Conservation (phyloP, 23 tunicate species). For the Halocynthia aurantium region DNA sequence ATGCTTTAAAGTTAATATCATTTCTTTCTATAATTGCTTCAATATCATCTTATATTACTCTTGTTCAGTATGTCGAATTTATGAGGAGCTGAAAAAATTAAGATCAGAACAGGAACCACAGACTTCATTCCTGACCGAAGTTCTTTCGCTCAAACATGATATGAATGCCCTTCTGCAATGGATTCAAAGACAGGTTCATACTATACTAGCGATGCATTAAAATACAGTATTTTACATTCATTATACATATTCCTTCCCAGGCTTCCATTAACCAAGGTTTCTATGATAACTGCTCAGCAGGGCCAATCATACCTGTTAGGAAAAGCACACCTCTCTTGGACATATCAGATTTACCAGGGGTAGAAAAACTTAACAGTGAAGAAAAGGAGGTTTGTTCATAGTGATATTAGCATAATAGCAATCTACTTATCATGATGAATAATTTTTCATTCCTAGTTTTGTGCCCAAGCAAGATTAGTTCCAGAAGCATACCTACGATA, state of each 20-base stretch:
- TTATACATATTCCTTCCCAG: constrained; percentile 9
- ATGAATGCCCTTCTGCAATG: constrained; percentile 64
- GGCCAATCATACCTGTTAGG: constrained; percentile 16
- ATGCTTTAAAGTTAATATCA: background rate
- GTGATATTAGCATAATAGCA: background rate
- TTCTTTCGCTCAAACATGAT: constrained; percentile 56
- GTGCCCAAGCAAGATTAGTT: constrained; percentile 53
- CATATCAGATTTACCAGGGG: constrained; percentile 63
- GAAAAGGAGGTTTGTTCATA: constrained; percentile 45
- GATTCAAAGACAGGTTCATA: constrained; percentile 62
- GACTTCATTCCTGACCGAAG: constrained; percentile 46
- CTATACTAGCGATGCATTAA: too few relatives aligned
- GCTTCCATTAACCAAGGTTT: constrained; percentile 24
- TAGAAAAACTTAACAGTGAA: constrained; percentile 44
- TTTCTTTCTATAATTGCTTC: background rate
- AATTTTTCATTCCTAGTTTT: constrained; percentile 36
- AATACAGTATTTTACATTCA: background rate
- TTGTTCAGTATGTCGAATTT: constrained; percentile 29
- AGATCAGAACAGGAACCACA: constrained; percentile 31
- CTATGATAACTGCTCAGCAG: background rate
- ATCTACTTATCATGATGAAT: background rate
- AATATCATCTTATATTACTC: background rate
- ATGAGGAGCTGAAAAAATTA: constrained; percentile 56
- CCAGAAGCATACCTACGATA: constrained; percentile 72
- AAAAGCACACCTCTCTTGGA: constrained; percentile 36